Evolutionary conservation across 1,140 invertebrate genomes (phyloP).

Genomic region (Tenebrio molitor): DNA sequence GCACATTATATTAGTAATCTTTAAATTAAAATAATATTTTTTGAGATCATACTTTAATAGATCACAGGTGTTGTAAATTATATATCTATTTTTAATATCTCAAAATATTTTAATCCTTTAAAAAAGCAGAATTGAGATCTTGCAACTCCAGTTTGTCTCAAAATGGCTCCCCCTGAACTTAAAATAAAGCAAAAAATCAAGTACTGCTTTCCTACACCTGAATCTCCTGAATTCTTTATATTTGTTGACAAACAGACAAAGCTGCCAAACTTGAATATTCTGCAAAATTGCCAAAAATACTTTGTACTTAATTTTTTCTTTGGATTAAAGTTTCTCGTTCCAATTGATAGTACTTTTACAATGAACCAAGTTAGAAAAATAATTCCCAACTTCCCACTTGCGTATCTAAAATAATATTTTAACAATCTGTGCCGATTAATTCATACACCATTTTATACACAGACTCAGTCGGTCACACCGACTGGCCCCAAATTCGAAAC

Average conservation of each 20-base stretch:
- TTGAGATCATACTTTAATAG: constrained; percentile 57
- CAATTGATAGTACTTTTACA: constrained; percentile 38
- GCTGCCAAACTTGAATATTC: constrained; percentile 46
- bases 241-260: constrained; percentile 52
- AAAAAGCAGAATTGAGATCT: constrained; percentile 43
- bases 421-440: constrained; percentile 14
- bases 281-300: constrained; percentile 33
- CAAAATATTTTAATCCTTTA: constrained; percentile 36
- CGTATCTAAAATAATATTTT: neutral
- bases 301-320: constrained; percentile 38
- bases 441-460: constrained; percentile 20
- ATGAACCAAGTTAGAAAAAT: constrained; percentile 30
- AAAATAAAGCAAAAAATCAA: constrained; percentile 29
- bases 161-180: constrained; percentile 38
- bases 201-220: constrained; percentile 46
- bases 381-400: constrained; percentile 31
- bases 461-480: neutral
- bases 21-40: constrained; percentile 49
- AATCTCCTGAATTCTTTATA: constrained; percentile 36
- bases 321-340: constrained; percentile 28
- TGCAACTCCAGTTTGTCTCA: constrained; percentile 51
- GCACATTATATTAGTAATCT: constrained; percentile 53
- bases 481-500: neutral
- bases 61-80: constrained; percentile 56
- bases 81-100: constrained; percentile 41